Evolutionary conservation across 2,888 invertebrate species (phyloP), one percentile per base, ranked within the genome.

Genomic region (Anorthoa munda): DNA sequence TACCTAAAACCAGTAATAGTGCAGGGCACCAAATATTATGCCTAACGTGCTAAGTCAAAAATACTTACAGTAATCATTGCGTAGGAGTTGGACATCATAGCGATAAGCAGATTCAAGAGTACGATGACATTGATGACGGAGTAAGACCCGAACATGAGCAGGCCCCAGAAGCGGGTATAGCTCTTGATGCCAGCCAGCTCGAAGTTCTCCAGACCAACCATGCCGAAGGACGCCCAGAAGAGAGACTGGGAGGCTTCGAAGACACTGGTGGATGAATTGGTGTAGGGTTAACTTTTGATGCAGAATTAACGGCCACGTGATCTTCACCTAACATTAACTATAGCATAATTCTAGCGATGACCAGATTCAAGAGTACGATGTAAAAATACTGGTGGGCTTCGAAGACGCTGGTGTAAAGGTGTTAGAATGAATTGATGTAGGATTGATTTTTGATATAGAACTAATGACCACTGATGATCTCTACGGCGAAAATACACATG

Each of bases 61-160:
- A 45, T 82, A 95, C 97, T 97, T 95, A 99, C 99, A 92, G 98
- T 98, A 90, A 99, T 99, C 95, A 98, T 97, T 64, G 99, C 98
- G 91, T 99, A 99, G 2, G 99, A 99, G 95, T 99, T 99, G 88
- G 99, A 99, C 99, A 99, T 99, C 99, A 99, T 99, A 86, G 99
- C 99, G 90, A 99, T 99, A 82, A 99, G 98, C 77, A 99, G 97
- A 93, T 99, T 99, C 86, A 99, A 95, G 56, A 99, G 96, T 18
- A 99, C 99, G 90, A 99, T 99, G 84, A 99, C 98, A 92, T 99
- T 99, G 95, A 99, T 99, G 83, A 98, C 98, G 83, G 98, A 98
- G 96, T 99, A 99, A 0, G 98, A 98, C 4, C 99, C 99, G 91
- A 99, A 99, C 99, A 99, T 99, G 51, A 99, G 97, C 67, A 99